phyloP scores from a whole-genome alignment of 2,797 vertebrate genomes.

The Brachymystax lenok region DNA sequence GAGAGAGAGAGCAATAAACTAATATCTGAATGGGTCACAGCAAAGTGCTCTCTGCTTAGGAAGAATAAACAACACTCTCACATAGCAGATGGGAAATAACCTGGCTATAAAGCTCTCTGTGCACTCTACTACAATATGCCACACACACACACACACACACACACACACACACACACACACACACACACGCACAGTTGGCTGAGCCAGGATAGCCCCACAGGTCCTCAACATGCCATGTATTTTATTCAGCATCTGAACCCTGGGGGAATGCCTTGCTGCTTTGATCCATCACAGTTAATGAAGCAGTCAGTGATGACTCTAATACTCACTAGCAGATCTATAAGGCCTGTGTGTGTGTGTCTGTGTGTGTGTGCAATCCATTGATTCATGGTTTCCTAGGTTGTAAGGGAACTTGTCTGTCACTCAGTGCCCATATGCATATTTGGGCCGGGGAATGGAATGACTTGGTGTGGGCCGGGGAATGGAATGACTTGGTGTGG shows the following conservation, averaged over 20 bases:
- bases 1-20: not conserved
- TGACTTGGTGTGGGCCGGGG: too few relatives aligned
- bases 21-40: conserved; percentile 30
- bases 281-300: conserved; percentile 69
- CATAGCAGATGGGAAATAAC: conserved; percentile 42
- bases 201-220: conserved; percentile 34
- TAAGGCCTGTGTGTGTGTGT: conserved; percentile 23
- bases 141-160: too few relatives aligned
- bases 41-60: conserved; percentile 13
- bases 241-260: conserved; percentile 48
- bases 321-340: conserved; percentile 47
- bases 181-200: not conserved
- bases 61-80: conserved; percentile 45
- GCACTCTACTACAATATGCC: too few relatives aligned
- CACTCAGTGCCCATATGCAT: not conserved
- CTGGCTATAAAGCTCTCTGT: conserved; percentile 12
- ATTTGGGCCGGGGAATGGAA: too few relatives aligned
- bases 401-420: not conserved
- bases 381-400: conserved; percentile 54
- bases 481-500: too few relatives aligned
- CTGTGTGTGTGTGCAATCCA: conserved; percentile 58
- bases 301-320: conserved; percentile 56
- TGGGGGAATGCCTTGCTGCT: conserved; percentile 46
- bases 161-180: too few relatives aligned
- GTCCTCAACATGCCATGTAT: conserved; percentile 42